A percentile compares a stretch with the other conserved stretches of the same genome.
Conservation (phyloP, 2,113 vertebrate genomes). For the Pimephales promelas region DNA sequence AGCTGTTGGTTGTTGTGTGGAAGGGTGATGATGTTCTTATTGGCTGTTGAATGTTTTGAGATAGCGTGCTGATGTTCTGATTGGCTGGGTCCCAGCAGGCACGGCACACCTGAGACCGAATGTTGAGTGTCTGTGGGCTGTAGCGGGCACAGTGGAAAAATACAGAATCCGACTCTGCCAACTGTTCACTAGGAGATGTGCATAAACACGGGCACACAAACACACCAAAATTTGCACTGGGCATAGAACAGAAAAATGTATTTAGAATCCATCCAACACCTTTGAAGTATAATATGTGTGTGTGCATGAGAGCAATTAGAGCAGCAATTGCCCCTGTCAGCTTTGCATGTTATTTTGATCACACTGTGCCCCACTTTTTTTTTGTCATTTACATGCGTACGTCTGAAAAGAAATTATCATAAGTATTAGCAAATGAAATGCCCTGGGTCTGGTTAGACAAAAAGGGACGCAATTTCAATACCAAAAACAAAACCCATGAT, state of each 20-base stretch:
- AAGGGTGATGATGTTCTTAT: slow-evolving; percentile 4
- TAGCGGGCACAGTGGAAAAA: slow-evolving; percentile 46
- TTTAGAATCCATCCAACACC: slow-evolving; percentile 33
- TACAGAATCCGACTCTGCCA: slow-evolving; percentile 45
- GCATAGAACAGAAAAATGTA: neutral
- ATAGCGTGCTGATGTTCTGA: slow-evolving; percentile 3
- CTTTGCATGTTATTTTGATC: neutral
- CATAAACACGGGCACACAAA: neutral
- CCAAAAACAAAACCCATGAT: neutral
- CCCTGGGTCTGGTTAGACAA: neutral
- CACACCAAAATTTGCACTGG: neutral
- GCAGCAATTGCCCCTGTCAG: neutral
- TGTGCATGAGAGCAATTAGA: neutral
- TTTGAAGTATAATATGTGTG: slow-evolving; percentile 24
- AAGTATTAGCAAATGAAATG: slow-evolving; percentile 10
- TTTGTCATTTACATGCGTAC: slow-evolving; percentile 12
- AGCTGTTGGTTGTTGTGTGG: slow-evolving; percentile 6
- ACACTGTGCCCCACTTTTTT: neutral
- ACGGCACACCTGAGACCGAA: slow-evolving; percentile 47
- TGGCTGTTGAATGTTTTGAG: slow-evolving; percentile 29
- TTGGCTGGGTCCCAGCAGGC: slow-evolving; percentile 33
- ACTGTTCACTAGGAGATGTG: neutral
- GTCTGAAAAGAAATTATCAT: slow-evolving; percentile 23
- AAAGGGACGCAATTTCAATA: neutral
- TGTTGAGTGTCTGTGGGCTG: slow-evolving; percentile 43